Conservation (phyloP, 2,888 invertebrate genomes). For the Charanyca ferruginea region DNA sequence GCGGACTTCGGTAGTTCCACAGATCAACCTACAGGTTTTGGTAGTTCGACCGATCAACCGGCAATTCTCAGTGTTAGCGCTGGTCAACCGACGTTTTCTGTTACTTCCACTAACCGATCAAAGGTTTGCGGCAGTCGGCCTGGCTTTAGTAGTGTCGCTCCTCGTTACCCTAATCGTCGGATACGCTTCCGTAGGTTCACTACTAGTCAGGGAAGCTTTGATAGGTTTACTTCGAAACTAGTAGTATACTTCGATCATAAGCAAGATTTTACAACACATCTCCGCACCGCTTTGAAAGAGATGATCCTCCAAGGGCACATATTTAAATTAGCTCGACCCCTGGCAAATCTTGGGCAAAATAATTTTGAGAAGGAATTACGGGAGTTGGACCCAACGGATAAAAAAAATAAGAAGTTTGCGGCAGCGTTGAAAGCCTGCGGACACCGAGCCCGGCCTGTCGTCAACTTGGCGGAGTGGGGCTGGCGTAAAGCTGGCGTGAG, state of each 20-base stretch:
- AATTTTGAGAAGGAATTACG: slow-evolving; percentile 50
- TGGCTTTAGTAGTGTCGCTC: not conserved
- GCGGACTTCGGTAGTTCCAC: not conserved
- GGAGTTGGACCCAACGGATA: slow-evolving; percentile 51
- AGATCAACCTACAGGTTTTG: not conserved
- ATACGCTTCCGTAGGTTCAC: slow-evolving; percentile 7
- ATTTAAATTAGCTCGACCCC: slow-evolving; percentile 51
- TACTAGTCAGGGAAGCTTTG: slow-evolving; percentile 53
- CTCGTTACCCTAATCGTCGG: not conserved
- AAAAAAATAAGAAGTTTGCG: slow-evolving; percentile 55
- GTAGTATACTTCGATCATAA: slow-evolving; percentile 76
- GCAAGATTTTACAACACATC: slow-evolving; percentile 69
- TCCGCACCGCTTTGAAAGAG: slow-evolving; percentile 53
- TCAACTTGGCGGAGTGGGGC: slow-evolving; percentile 69
- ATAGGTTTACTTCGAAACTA: slow-evolving; percentile 72
- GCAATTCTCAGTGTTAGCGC: too few species aligned
- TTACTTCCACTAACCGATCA: too few species aligned
- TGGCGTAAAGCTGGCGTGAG: slow-evolving; percentile 76
- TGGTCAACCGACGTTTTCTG: too few species aligned
- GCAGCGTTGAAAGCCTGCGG: slow-evolving; percentile 71
- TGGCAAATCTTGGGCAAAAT: slow-evolving; percentile 50
- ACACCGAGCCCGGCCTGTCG: slow-evolving; percentile 69
- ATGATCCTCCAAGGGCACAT: slow-evolving; percentile 21
- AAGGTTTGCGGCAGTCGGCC: too few species aligned
- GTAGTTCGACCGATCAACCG: not conserved